Percentiles rank a stretch among this genome's conserved stretches.
phyloP scores from a whole-genome alignment of 2,888 invertebrate genomes.

The Nowickia ferox region DNA sequence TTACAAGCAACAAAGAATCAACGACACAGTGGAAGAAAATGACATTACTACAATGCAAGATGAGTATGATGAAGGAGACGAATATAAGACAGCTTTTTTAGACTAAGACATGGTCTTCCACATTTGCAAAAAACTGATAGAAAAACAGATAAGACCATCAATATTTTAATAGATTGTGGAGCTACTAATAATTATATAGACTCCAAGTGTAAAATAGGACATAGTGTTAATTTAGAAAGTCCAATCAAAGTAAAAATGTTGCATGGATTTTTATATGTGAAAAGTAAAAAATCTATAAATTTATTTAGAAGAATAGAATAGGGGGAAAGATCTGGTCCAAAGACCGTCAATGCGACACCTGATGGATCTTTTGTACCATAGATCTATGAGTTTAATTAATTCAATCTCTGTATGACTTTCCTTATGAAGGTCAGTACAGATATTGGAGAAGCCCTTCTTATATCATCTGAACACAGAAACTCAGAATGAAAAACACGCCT shows the following conservation, averaged over 20 bases:
- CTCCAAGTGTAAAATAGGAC: constrained; percentile 10
- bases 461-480: no score
- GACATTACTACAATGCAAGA: neutral
- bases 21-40: neutral
- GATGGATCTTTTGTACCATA: no score
- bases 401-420: no score
- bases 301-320: no score
- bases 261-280: constrained; percentile 11
- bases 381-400: no score
- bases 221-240: no score
- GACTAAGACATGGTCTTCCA: constrained; percentile 7
- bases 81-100: constrained; percentile 9
- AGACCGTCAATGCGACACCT: no score
- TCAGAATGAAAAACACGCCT: no score
- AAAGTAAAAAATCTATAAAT: constrained; percentile 19
- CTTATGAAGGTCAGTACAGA: no score
- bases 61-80: constrained; percentile 7
- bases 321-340: no score
- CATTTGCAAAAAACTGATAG: neutral
- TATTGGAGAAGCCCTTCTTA: no score
- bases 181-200: constrained; percentile 22
- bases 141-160: constrained; percentile 14
- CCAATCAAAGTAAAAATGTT: neutral
- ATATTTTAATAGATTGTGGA: constrained; percentile 20
- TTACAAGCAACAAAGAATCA: neutral